Percentiles rank a stretch among this genome's conserved stretches.
Conservation (phyloP, 2,113 vertebrate species). For the Myiopsitta monachus region DNA sequence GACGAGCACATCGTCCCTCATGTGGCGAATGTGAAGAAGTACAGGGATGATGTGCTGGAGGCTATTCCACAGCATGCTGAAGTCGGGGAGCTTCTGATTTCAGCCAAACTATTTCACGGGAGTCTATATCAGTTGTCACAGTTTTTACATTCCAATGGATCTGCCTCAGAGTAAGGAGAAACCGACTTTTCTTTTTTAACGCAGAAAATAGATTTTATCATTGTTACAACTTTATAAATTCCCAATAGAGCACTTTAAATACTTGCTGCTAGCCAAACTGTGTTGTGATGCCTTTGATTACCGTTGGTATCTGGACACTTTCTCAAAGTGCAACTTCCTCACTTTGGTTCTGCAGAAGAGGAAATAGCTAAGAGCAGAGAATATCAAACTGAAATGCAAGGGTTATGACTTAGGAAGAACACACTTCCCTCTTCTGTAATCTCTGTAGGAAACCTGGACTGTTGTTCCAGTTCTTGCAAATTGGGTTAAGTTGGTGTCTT, state of each 20-base stretch:
- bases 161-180: neutral
- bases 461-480: neutral
- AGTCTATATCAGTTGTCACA: neutral
- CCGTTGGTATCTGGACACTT: neutral
- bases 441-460: neutral
- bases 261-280: neutral
- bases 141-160: neutral
- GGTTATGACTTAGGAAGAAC: neutral
- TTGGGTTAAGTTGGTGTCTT: neutral
- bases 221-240: neutral
- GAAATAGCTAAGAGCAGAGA: neutral
- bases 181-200: neutral
- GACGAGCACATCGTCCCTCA: neutral
- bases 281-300: neutral
- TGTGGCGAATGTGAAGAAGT: neutral
- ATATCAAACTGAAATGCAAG: neutral
- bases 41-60: neutral
- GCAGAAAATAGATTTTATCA: neutral
- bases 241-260: neutral
- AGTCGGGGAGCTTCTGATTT: neutral
- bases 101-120: neutral
- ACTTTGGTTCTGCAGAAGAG: neutral
- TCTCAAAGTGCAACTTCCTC: neutral
- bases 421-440: neutral
- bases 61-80: accelerated